These are phyloP conservation scores for Diploptera punctata DNA, from an alignment of 2,888 invertebrate genomes.

Conservation along the genomic window DNA sequence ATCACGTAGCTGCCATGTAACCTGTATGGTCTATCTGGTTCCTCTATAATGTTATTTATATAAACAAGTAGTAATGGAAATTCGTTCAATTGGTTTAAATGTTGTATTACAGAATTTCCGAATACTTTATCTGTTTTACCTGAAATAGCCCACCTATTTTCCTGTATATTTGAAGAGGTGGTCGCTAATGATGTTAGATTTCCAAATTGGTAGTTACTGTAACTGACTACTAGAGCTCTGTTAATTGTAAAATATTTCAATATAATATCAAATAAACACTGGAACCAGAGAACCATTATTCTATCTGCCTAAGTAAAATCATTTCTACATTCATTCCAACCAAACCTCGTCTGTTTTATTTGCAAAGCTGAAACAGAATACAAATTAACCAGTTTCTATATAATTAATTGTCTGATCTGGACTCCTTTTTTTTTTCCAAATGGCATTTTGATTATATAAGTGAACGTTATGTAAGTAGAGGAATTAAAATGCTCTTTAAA, in stretches of 20 bases:
- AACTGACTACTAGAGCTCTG: not conserved
- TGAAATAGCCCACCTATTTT: not conserved
- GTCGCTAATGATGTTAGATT: not conserved
- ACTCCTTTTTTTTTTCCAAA: too few species aligned
- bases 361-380: too few species aligned
- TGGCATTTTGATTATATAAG: too few species aligned
- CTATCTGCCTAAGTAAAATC: too few species aligned
- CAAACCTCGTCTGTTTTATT: too few species aligned
- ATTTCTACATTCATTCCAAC: too few species aligned
- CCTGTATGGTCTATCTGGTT: not conserved
- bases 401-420: too few species aligned
- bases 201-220: not conserved
- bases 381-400: too few species aligned
- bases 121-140: not conserved
- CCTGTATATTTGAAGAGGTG: not conserved
- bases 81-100: not conserved
- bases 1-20: not conserved
- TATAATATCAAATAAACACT: not conserved
- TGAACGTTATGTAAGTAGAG: too few species aligned
- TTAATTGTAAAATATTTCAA: not conserved
- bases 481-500: too few species aligned
- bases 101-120: not conserved
- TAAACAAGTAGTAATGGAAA: not conserved
- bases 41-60: not conserved
- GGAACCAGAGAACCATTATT: too few species aligned